Conservation (phyloP, 2,113 vertebrate genomes). For the Macheiramphus alcinus region DNA sequence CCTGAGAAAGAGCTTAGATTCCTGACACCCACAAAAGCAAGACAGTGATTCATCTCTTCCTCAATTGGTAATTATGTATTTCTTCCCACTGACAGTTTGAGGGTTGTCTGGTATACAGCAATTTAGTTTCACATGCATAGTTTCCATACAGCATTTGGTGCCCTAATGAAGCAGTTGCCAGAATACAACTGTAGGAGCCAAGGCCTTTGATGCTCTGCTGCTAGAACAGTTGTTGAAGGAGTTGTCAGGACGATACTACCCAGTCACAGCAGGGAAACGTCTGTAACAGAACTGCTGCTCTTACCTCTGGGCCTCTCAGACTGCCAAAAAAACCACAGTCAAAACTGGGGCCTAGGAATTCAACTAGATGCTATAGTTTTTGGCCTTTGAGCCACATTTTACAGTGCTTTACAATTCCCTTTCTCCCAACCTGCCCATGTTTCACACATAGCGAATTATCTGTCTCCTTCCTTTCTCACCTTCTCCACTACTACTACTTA, state of each 20-base stretch:
- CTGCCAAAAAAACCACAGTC: background rate
- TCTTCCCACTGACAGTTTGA: background rate
- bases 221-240: background rate
- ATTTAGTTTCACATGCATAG: background rate
- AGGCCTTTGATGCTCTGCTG: background rate
- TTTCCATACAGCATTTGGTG: background rate
- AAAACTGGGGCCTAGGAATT: background rate
- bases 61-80: background rate
- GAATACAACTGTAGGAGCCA: background rate
- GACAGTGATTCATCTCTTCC: background rate
- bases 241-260: background rate
- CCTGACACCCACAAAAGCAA: background rate
- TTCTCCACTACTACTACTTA: background rate
- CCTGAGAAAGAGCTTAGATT: background rate
- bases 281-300: background rate
- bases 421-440: background rate
- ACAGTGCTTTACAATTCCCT: background rate
- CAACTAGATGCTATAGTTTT: background rate
- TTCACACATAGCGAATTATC: background rate
- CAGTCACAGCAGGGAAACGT: rapidly evolving
- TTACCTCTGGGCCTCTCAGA: background rate
- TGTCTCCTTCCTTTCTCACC: background rate
- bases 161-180: background rate
- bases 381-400: background rate
- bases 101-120: background rate